Base-by-base conservation (phyloP, 1,140 invertebrate species). In the Battus philenor region DNA sequence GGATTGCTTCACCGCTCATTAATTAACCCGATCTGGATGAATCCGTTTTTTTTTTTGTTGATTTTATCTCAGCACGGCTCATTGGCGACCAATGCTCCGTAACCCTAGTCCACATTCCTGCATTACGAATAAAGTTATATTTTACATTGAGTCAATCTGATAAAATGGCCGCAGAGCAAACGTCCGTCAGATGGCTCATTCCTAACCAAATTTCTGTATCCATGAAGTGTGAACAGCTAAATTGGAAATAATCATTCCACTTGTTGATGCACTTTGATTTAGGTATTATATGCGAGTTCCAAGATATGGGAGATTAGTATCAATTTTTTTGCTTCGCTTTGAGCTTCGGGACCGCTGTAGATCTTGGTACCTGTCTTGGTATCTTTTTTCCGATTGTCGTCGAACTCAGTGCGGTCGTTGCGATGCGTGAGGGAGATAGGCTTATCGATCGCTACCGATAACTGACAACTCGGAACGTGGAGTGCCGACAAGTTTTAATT, bases 231-330 rank as follows among this genome's bases (percentile, higher is more conserved):
- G 75, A 80, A 80, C 65, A 69, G 60, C 68, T 68, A 76, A 64
- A 68, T 63, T 72, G 65, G 73, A 72, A 68, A n/a, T 64, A 69
- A 66, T 57, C 53, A 60, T 41, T 53, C 54, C 39, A 52, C 59
- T 68, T 64, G 57, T 71, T 66, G 58, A 74, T 62, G 63, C 58
- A 60, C 61, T 56, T 51, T 56, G 47, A 38, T 59, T 56, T 51
- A 58, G 44, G 50, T 47, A 45, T 54, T 54, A 53, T 36, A 50
- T 54, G 24, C 24, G 53, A 62, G 53, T 83, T 83, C 79, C 69
- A 50, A 70, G 79, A 83, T 79, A 66, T 67, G 66, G 74, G 69
- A 66, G 77, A 82, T 78, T 39, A 7, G 59, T 74, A 79, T 82
- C 78, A 46, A 44, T 41, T 54, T 65, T 70, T 75, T 76, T 59